A percentile compares a stretch with the other conserved stretches of the same genome.
Conservation (phyloP, 2,888 invertebrate species). For the Eilema sororculum region DNA sequence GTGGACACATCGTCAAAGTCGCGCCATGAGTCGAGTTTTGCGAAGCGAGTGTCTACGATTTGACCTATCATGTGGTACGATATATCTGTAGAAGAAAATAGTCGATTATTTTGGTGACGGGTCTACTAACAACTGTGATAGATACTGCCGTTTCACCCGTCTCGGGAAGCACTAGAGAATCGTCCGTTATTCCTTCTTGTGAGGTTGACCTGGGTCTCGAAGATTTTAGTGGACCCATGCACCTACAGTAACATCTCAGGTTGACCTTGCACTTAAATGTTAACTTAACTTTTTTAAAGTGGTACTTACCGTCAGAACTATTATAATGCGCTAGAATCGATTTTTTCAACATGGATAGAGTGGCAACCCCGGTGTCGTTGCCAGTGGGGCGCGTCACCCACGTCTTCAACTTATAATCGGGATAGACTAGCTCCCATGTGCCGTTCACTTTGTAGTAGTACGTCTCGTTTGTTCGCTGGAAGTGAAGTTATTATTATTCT, state of each 20-base stretch:
- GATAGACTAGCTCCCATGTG: conserved; percentile 89
- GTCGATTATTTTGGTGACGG: neutral
- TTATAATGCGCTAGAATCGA: conserved; percentile 79
- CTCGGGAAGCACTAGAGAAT: too few relatives aligned
- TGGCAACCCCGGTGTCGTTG: conserved; percentile 74
- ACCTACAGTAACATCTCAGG: neutral
- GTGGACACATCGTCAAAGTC: conserved; percentile 93
- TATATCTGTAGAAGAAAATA: conserved; percentile 69
- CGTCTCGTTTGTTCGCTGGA: conserved; percentile 87
- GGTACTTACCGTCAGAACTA: conserved; percentile 77
- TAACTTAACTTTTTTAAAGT: neutral
- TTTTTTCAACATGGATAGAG: conserved; percentile 72
- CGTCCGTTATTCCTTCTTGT: too few relatives aligned
- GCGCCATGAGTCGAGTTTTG: conserved; percentile 92
- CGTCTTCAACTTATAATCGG: conserved; percentile 67
- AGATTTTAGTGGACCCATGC: neutral
- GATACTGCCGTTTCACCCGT: too few relatives aligned
- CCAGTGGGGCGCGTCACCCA: conserved; percentile 70
- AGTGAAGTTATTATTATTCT: conserved; percentile 17
- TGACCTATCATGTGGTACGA: conserved; percentile 90
- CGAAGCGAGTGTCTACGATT: conserved; percentile 92
- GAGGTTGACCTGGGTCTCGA: too few relatives aligned
- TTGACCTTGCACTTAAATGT: neutral
- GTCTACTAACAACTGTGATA: neutral
- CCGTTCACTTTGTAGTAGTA: conserved; percentile 89